These are phyloP conservation scores for Serrognathus titanus DNA, from an alignment of 2,888 invertebrate genomes.

Conservation along the genomic window DNA sequence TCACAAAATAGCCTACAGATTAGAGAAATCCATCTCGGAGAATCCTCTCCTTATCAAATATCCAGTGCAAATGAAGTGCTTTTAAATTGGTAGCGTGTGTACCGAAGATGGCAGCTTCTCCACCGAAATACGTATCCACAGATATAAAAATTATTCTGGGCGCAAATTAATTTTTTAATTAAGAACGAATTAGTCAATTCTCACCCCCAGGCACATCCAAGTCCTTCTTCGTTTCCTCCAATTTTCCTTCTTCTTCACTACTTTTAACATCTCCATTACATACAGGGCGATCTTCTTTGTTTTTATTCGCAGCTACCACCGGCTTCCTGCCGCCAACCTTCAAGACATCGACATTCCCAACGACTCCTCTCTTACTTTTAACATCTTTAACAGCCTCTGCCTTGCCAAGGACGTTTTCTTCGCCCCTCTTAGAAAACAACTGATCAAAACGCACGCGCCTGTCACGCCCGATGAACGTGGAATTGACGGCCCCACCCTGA, in stretches of 20 bases:
- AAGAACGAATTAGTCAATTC: no score
- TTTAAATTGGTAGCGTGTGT: no score
- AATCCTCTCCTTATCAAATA: no score
- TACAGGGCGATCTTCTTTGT: not conserved
- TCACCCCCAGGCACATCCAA: no score
- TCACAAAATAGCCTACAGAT: no score
- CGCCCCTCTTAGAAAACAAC: conserved; percentile 24
- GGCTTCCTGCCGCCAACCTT: not conserved
- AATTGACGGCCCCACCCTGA: conserved; percentile 28
- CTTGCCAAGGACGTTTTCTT: not conserved
- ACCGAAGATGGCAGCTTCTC: no score
- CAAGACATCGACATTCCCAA: not conserved
- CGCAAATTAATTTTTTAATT: no score
- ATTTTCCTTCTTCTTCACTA: not conserved
- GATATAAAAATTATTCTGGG: no score
- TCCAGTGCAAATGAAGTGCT: no score
- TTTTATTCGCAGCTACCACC: not conserved
- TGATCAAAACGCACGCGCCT: conserved; percentile 31
- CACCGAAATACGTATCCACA: no score
- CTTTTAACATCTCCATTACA: not conserved
- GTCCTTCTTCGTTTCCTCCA: not conserved
- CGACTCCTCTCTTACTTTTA: no score
- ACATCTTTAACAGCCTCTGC: not conserved
- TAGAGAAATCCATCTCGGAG: no score
- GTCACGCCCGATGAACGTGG: conserved; percentile 28